Evolutionary conservation across 2,888 invertebrate species (phyloP), one percentile per base, ranked within the genome.

Genomic region (Poecilobothrus nobilitatus): DNA sequence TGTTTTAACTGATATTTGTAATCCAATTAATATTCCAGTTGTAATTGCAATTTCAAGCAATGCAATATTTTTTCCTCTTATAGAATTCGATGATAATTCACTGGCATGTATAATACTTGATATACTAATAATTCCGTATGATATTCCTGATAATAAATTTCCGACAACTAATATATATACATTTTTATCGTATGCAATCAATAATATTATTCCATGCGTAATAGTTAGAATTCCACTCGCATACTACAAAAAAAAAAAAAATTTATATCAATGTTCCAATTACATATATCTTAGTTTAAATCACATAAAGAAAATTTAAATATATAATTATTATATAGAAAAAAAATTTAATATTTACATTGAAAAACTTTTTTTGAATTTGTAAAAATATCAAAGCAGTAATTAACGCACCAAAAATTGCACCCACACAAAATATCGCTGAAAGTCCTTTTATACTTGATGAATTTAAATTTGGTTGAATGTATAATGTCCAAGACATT

Each of bases 71-170:
- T 62, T 37, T 63, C 72, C 71, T 41, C 72, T 65, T 10, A 69
- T 12, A 53, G 63, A 66, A 33, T 67, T 67, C 15, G 67, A 62
- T 12, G 70, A 63, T 5, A 72, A 65, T 70, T 72, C 72, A 53
- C 68, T 27, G 7, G 69, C 70, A 68, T 72, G 71, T 20, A 70
- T 68, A 7, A 70, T 12, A 8, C 67, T 62, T 18, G 69, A 68
- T 20, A 69, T 18, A 33, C 69, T 68, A 53, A 65, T n/a, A 41
- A 72, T 41, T 3, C 71, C 72, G 67, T 71, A 44, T 20, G 67
- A 63, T 22, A 71, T 12, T 9, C 71, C 71, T 3, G 53, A 62
- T 41, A 72, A 18, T n/a, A 70, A 67, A 68, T 70, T 15, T 10
- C 66, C 63, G 8, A 65, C 10, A 10, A 69, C 9, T 20, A 72